Conservation (phyloP, 2,113 vertebrate genomes). For the Corynorhinus townsendii region DNA sequence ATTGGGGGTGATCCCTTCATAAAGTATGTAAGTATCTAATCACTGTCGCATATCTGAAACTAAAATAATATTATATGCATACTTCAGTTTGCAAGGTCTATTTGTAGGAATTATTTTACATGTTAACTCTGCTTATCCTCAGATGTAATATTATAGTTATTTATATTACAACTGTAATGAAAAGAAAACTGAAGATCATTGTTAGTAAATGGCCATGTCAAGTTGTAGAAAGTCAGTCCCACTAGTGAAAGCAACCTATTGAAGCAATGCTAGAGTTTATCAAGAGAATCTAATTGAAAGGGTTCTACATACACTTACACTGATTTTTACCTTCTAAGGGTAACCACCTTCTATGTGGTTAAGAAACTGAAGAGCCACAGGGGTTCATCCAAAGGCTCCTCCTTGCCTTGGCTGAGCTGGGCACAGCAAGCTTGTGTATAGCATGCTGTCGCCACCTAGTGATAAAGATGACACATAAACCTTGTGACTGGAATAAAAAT, state of each 20-base stretch:
- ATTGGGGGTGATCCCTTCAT: background rate
- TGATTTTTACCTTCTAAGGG: background rate
- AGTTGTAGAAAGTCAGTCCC: background rate
- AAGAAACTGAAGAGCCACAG: background rate
- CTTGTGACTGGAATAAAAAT: background rate
- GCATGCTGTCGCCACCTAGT: constrained; percentile 40
- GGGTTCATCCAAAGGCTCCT: background rate
- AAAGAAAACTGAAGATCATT: background rate
- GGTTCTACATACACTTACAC: background rate
- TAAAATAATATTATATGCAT: background rate
- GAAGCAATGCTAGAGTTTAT: background rate
- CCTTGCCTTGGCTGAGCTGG: accelerated
- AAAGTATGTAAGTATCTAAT: background rate
- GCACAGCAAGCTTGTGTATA: background rate
- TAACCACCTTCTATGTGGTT: background rate
- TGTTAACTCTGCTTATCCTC: background rate
- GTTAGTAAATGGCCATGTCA: background rate
- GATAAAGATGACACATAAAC: background rate
- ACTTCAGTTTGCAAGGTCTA: background rate
- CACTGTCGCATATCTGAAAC: background rate
- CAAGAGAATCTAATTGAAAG: background rate
- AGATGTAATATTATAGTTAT: background rate
- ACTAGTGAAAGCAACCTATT: background rate
- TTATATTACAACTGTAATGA: background rate
- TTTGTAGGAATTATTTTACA: background rate